Evolutionary conservation across 1,140 invertebrate genomes (phyloP).

Genomic region (Macrostomum lignano): DNA sequence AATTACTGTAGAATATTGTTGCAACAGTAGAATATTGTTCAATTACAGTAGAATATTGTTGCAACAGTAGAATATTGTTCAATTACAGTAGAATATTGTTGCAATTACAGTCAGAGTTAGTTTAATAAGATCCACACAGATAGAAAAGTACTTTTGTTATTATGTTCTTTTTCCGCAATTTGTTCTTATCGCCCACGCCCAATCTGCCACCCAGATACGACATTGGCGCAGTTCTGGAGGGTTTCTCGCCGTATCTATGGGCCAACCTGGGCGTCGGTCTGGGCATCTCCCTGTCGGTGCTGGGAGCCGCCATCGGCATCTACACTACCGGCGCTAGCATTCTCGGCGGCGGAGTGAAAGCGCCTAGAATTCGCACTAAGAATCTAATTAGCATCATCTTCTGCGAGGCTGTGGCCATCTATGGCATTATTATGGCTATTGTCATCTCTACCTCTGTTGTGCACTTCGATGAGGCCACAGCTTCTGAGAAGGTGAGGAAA

Average conservation of each 20-base stretch:
- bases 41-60: no score
- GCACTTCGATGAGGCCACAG: no score
- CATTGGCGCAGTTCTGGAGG: conserved; percentile 56
- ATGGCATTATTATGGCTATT: conserved; percentile 79
- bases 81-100: no score
- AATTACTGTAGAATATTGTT: no score
- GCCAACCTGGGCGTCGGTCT: conserved; percentile 60
- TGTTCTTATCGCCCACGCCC: conserved; percentile 56
- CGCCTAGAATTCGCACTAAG: conserved; percentile 90
- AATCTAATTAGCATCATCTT: conserved; percentile 97
- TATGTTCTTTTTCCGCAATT: no score
- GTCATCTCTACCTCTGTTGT: no score
- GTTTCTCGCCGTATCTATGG: conserved; percentile 73
- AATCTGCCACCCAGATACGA: conserved; percentile 57
- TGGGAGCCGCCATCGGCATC: conserved; percentile 80
- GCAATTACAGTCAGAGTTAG: no score
- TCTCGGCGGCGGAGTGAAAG: conserved; percentile 83
- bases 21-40: no score
- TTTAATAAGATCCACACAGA: no score
- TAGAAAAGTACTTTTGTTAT: no score
- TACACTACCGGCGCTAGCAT: conserved; percentile 83
- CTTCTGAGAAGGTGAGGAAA: no score
- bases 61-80: no score
- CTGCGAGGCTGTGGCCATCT: conserved; percentile 92
- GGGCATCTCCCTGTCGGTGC: conserved; percentile 68